Evolutionary conservation across 1,140 invertebrate species (phyloP).

Genomic region (Trichonephila clavata): DNA sequence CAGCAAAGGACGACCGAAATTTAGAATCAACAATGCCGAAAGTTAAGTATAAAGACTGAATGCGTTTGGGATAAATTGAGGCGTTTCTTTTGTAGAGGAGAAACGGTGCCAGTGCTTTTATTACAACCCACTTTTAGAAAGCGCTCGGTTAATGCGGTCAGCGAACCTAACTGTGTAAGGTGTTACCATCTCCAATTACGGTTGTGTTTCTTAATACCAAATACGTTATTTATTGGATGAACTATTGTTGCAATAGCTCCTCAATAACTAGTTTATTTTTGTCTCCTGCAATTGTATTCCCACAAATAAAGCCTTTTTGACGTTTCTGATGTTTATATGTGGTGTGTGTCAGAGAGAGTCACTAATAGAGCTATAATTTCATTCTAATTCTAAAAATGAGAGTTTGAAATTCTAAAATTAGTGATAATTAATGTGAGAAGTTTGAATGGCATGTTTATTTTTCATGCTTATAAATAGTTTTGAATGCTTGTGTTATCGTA

Average conservation of each 20-base stretch:
- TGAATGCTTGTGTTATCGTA: too few relatives aligned
- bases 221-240: not conserved
- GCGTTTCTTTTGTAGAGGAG: slow-evolving; percentile 50
- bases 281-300: not conserved
- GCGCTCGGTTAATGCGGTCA: slow-evolving; percentile 25
- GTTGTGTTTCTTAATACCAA: not conserved
- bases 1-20: not conserved
- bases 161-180: slow-evolving; percentile 42
- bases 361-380: too few relatives aligned
- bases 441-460: too few relatives aligned
- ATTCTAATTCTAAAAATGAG: too few relatives aligned
- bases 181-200: slow-evolving; percentile 2
- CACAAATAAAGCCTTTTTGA: too few relatives aligned
- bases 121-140: slow-evolving; percentile 64
- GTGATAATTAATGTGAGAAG: too few relatives aligned
- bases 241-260: not conserved
- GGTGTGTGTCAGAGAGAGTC: too few relatives aligned
- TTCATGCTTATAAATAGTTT: too few relatives aligned
- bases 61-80: slow-evolving; percentile 6
- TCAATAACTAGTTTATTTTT: not conserved
- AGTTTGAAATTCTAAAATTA: too few relatives aligned
- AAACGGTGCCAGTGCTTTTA: slow-evolving; percentile 45
- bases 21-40: not conserved
- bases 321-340: too few relatives aligned
- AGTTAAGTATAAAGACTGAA: not conserved